Evolutionary conservation across 2,888 invertebrate genomes (phyloP), one percentile per base, ranked within the genome.

Genomic region (Trisateles emortualis): DNA sequence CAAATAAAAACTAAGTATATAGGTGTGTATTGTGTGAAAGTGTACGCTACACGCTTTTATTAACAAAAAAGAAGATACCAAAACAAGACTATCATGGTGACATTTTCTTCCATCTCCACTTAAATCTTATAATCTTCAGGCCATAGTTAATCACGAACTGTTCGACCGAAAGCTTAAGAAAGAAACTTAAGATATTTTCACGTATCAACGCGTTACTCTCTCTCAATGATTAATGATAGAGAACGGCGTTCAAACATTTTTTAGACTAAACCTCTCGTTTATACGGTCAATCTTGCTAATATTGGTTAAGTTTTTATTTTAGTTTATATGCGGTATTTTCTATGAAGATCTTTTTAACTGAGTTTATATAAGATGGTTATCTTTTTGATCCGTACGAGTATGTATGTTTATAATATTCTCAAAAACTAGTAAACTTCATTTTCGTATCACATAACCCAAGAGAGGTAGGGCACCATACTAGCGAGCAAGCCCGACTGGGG

Each of bases 161-260:
- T 64, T 54, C 49, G 48, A 59, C 44, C 40, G 38, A 43, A 52
- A 49, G 54, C 39, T 66, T 35, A 39, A 26, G 50, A 44, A 47
- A 59, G 55, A 51, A 61, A 64, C 59, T 65, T 52, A 35, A 35
- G 52, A 52, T 53, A 36, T 42, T 58, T 56, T 60, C 32, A 55
- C 59, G 72, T 64, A 57, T 64, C 64, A 63, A 68, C 64, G 63
- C 63, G 40, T 11, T 39, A 1, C 47, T 51, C n/a, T 49, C 61
- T 43, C 52, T 42, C 9, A 64, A 68, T 74, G 73, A 74, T 74
- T 61, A 70, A 72, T 73, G 64, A 40, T 47, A 8, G 19, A 11
- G 17, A 5, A 11, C 8, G 14, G 10, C 22, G 17, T 24, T 53
- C 49, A 51, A 47, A 48, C 44, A 51, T 64, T 52, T 66, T 60